phyloP scores from a whole-genome alignment of 1,140 invertebrate genomes.

The Maconellicoccus hirsutus region DNA sequence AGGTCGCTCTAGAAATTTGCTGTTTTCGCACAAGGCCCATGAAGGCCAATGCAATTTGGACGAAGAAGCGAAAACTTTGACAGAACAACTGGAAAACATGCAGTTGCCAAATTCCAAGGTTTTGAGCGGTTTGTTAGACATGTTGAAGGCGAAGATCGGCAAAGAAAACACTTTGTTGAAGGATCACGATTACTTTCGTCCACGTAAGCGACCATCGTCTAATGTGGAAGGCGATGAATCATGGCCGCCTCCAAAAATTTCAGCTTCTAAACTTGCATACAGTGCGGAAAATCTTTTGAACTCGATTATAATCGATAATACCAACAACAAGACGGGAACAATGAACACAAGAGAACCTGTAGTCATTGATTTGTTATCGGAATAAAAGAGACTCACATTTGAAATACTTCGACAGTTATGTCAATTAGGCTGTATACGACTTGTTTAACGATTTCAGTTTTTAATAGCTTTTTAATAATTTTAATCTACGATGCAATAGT shows the following conservation, averaged over 20 bases:
- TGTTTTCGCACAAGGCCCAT: slow-evolving; percentile 8
- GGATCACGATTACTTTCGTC: slow-evolving; percentile 10
- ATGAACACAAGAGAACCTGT: not conserved
- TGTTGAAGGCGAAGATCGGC: slow-evolving; percentile 9
- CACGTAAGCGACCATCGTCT: not conserved
- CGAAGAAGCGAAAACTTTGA: not conserved
- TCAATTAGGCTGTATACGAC: no score
- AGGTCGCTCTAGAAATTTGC: not conserved
- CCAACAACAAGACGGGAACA: not conserved
- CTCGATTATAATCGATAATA: not conserved
- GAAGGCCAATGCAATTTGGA: slow-evolving; percentile 19
- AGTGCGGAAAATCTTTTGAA: not conserved
- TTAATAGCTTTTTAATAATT: not conserved
- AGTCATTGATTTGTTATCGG: not conserved
- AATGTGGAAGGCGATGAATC: not conserved
- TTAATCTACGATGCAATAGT: not conserved
- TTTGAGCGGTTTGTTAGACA: not conserved
- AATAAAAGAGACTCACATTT: not conserved
- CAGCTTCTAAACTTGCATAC: not conserved
- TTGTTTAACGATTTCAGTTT: no score
- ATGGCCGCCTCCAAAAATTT: not conserved
- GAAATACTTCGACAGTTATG: not conserved
- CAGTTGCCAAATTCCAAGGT: not conserved
- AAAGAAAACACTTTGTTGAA: not conserved
- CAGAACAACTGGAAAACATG: slow-evolving; percentile 11